Conservation (phyloP, 2,888 invertebrate genomes). For the Drosophila rubida region DNA sequence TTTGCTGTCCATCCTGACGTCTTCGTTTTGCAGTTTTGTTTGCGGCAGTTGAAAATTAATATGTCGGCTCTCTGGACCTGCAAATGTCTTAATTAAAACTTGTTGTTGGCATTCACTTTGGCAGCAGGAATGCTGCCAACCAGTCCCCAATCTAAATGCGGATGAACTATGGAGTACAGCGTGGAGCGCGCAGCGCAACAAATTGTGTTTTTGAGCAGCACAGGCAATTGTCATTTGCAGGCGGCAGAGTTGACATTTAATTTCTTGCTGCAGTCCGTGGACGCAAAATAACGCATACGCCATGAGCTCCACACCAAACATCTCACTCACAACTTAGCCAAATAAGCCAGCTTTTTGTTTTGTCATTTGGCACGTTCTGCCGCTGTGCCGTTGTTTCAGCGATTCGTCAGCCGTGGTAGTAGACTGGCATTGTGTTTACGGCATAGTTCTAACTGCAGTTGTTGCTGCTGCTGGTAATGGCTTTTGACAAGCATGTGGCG, state of each 20-base stretch:
- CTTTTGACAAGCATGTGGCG: constrained; percentile 53
- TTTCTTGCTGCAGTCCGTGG: constrained; percentile 33
- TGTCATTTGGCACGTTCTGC: background rate
- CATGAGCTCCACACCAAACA: constrained; percentile 16
- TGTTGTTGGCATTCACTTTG: constrained; percentile 52
- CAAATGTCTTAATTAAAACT: constrained; percentile 75
- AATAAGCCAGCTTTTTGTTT: background rate
- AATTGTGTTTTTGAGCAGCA: constrained; percentile 39
- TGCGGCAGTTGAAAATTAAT: constrained; percentile 68
- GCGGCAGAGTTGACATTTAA: constrained; percentile 40
- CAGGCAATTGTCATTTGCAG: constrained; percentile 42
- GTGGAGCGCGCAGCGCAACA: constrained; percentile 17
- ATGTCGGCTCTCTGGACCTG: constrained; percentile 63
- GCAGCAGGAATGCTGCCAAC: constrained; percentile 28
- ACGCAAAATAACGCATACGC: constrained; percentile 56
- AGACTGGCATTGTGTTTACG: constrained; percentile 16
- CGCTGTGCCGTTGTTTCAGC: background rate
- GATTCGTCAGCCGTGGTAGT: constrained; percentile 14
- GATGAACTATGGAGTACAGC: constrained; percentile 17
- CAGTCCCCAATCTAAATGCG: background rate
- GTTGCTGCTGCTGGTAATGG: constrained; percentile 42
- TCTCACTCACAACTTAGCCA: background rate
- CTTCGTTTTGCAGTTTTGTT: constrained; percentile 58
- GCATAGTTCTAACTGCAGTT: background rate
- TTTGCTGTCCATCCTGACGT: constrained; percentile 45